Evolutionary conservation across 2,113 vertebrate species (phyloP), one percentile per base, ranked within the genome.

Genomic region (Ceyx margarethae): DNA sequence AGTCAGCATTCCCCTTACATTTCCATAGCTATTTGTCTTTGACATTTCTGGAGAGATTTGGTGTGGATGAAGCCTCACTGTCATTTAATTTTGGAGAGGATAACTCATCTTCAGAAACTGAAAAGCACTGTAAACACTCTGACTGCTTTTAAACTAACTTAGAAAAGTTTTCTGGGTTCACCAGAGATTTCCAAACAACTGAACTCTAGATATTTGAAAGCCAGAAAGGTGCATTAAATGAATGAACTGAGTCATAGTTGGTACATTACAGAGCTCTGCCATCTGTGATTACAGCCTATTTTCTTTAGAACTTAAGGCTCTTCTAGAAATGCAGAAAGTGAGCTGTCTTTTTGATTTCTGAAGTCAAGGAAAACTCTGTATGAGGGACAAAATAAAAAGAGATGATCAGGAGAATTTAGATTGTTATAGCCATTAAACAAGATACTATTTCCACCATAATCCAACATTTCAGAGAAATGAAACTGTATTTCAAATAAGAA

Each of bases 261-360:
- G 20, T 67, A 45, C 11, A 5, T 31, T 56, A 57, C 74, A 78
- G 46, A 87, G 12, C 48, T 75, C 61, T 81, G 42, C 74, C 66
- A 92, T 72, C 95, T 95, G 82, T 88, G 56, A 43, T 86, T 81
- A 48, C n/a, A 60, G 45, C 22, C 19, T 90, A 7, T 77, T 89
- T 91, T 65, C 68, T 72, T 76, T 58, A 82, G 45, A 83, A 66
- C 8, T 79, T 62, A 66, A 60, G 48, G 50, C 20, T 29, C 14
- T 74, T 71, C 25, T 51, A 69, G 50, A 85, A 58, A 84, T 14
- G 13, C 21, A 88, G 8, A 43, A 91, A 82, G 56, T n/a, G 26
- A 83, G 48, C 48, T 91, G 20, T 13, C 18, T 76, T 90, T 91
- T 45, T 15, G 6, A 60, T 80, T 85, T 81, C 65, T 81, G 4